A percentile compares a stretch with the other conserved stretches of the same genome.
Evolutionary conservation across 2,113 vertebrate species (phyloP).

Genomic region (Eptesicus fuscus): DNA sequence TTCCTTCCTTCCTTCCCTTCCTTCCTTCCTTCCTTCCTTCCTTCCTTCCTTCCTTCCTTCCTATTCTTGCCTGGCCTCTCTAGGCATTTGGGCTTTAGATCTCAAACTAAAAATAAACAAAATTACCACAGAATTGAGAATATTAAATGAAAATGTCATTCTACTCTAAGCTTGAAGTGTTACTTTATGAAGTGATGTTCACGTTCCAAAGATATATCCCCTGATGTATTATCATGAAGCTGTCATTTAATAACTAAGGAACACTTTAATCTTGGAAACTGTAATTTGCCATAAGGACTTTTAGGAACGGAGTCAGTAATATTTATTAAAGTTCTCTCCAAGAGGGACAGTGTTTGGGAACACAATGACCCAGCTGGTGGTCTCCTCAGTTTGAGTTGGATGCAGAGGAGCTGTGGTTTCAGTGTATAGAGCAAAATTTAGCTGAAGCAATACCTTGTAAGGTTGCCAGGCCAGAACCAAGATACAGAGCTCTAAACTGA

Average conservation of each 20-base stretch:
- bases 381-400: not conserved
- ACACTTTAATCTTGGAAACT: not conserved
- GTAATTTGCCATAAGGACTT: not conserved
- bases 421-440: not conserved
- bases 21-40: not conserved
- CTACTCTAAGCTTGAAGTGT: not conserved
- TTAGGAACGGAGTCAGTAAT: not conserved
- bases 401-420: not conserved
- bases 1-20: not conserved
- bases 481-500: not conserved
- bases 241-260: not conserved
- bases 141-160: not conserved
- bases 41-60: not conserved
- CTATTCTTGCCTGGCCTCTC: not conserved
- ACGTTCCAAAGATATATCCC: not conserved
- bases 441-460: not conserved
- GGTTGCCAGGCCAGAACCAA: not conserved
- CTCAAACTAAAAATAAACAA: not conserved
- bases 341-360: not conserved
- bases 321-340: not conserved
- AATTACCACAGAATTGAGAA: not conserved
- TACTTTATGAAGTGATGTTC: not conserved
- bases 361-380: not conserved
- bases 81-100: not conserved
- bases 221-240: not conserved